Evolutionary conservation across 30 jellyfish, hydroid and myxozoan genomes (phyloP), one percentile per base, ranked within the genome.

Genomic region (Pseudorhiza aurosa): DNA sequence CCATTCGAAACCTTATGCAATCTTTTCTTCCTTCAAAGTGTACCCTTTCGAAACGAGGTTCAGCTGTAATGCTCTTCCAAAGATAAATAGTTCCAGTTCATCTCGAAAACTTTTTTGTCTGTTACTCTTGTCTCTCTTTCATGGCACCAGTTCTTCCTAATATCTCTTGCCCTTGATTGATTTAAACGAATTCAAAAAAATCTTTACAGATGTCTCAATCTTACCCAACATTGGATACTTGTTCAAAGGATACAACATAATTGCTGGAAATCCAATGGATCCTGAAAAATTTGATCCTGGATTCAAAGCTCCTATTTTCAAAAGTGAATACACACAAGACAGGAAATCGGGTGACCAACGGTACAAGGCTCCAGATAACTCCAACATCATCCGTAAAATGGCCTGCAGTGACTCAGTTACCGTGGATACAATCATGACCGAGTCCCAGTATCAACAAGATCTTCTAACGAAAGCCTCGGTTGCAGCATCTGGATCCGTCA

Each of bases 261-360:
- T 59, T 8, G 69, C 28, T 17, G 89, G 89, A 44, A 77, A 77
- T 60, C 89, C 89, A 7, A 19, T 77, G 60, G 73, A 60, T 40
- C 81, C 80, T 1, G 64, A 58, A 9, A 27, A 29, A 35, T 39
- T 59, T 35, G 89, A 77, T 42, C 81, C 81, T 33, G 89, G 89
- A 0, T 77, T 77, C 58, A 45, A 19, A 30, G 25, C 68, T 15
- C 57, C 56, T 17, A 77, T 77, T 44, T 77, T 77, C 28, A 39
- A 77, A 44, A 46, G 73, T 17, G 68, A 59, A 11, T 77, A 56
- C 47, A 31, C 27, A 0, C 49, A 58, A 26, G 58, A 43, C 72
- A 77, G 68, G 10, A 44, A 31, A 44, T 40, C 89, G 14, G 75
- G 43, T 25, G 89, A 77, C 47, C 72, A 77, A 31, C 22, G 72